phyloP scores from a whole-genome alignment of 2,888 invertebrate genomes.

The Volucella bombylans region DNA sequence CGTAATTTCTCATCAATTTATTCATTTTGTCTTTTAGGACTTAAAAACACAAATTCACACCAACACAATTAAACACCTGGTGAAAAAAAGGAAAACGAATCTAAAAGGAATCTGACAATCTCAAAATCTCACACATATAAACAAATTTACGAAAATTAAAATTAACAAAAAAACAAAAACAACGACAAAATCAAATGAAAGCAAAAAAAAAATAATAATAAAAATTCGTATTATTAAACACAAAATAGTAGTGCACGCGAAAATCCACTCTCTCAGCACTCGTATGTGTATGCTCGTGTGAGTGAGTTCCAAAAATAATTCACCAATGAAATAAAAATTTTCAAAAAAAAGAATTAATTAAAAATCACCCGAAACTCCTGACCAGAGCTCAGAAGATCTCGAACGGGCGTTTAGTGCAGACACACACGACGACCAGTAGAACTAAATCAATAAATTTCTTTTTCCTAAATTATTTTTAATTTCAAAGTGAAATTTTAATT shows the following conservation, averaged over 20 bases:
- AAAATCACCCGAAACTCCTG: conserved; percentile 78
- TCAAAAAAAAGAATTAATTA: conserved; percentile 76
- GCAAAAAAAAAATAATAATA: no score
- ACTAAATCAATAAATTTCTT: conserved; percentile 74
- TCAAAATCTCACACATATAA: conserved; percentile 46
- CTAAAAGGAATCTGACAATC: background rate
- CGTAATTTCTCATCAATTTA: conserved; percentile 67
- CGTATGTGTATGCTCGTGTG: conserved; percentile 22
- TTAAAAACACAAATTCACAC: conserved; percentile 31
- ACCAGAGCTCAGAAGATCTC: conserved; percentile 81
- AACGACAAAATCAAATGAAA: conserved; percentile 5
- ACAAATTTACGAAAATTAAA: conserved; percentile 57
- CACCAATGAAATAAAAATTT: conserved; percentile 76
- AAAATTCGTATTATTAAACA: conserved; percentile 10
- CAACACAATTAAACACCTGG: conserved; percentile 17
- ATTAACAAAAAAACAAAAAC: conserved; percentile 12
- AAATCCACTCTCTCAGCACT: conserved; percentile 35
- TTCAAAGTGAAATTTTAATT: conserved; percentile 66
- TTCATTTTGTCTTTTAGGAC: conserved; percentile 50
- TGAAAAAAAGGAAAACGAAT: background rate
- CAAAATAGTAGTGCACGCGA: conserved; percentile 43
- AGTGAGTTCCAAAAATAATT: conserved; percentile 82
- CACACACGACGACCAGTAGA: conserved; percentile 77
- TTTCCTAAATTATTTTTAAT: conserved; percentile 44
- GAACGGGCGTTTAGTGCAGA: conserved; percentile 82